These are phyloP conservation scores for Pandemis cinnamomeana DNA, from an alignment of 2,888 invertebrate genomes.

Conservation along the genomic window DNA sequence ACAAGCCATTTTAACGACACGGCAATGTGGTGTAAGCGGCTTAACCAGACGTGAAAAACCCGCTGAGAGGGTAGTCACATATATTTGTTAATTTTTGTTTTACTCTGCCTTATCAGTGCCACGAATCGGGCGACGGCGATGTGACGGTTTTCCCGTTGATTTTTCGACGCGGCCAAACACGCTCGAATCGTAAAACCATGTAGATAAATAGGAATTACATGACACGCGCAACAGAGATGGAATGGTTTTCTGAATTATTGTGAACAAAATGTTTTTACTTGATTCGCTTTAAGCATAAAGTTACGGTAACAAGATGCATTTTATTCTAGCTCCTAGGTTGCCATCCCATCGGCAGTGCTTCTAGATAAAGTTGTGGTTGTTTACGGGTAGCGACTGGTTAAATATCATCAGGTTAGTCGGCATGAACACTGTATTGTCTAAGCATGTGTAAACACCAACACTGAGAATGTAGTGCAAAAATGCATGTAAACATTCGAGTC, in stretches of 20 bases:
- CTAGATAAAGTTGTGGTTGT: too few relatives aligned
- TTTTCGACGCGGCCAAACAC: not conserved
- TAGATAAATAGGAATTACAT: not conserved
- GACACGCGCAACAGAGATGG: not conserved
- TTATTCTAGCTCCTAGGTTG: too few relatives aligned
- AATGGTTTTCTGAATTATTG: not conserved
- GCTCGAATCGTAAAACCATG: constrained; percentile 10
- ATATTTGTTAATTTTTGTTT: constrained; percentile 17
- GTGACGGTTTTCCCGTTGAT: constrained; percentile 15
- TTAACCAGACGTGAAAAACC: constrained; percentile 11
- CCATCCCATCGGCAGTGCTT: too few relatives aligned
- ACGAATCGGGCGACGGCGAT: constrained; percentile 1
- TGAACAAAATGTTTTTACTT: not conserved
- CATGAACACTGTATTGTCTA: too few relatives aligned
- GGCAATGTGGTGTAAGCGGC: constrained; percentile 19
- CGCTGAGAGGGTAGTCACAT: constrained; percentile 4
- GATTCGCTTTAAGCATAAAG: too few relatives aligned
- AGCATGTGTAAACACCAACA: too few relatives aligned
- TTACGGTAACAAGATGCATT: too few relatives aligned
- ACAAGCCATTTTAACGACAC: constrained; percentile 37
- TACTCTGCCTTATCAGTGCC: not conserved
- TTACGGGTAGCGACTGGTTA: too few relatives aligned
- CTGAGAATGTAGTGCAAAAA: too few relatives aligned
- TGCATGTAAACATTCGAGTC: too few relatives aligned
- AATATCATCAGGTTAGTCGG: too few relatives aligned